A percentile compares a stretch with the other conserved stretches of the same genome.
phyloP scores from a whole-genome alignment of 2,888 invertebrate genomes.

The Cactoblastis cactorum region DNA sequence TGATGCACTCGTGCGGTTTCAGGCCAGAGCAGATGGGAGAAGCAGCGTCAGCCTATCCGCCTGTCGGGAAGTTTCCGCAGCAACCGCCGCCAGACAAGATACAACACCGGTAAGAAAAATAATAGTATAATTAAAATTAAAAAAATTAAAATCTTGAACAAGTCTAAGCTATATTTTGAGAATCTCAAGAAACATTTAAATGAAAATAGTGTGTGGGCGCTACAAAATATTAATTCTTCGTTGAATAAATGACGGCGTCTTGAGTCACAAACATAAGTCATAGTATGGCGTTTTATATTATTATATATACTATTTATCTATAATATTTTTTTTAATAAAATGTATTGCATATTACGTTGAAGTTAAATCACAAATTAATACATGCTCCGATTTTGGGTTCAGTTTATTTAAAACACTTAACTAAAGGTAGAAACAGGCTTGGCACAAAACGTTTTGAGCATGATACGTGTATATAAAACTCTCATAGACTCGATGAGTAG shows the following conservation, averaged over 20 bases:
- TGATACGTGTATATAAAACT: not conserved
- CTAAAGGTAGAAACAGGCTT: not conserved
- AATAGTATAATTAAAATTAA: not conserved
- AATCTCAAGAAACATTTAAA: not conserved
- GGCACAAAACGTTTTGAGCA: not conserved
- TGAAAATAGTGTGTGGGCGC: not conserved
- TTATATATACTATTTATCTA: not conserved
- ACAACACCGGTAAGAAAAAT: conserved; percentile 35
- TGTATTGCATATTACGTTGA: too few species aligned
- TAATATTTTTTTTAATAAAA: too few species aligned
- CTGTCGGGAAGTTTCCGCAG: conserved; percentile 38
- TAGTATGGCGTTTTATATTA: not conserved
- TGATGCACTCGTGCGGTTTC: conserved; percentile 31
- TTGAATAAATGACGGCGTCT: not conserved
- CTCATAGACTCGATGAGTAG: not conserved
- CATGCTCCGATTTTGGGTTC: too few species aligned
- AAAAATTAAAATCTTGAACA: not conserved
- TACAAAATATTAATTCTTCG: not conserved
- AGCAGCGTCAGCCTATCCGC: conserved; percentile 39
- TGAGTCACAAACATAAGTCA: conserved; percentile 2
- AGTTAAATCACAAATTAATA: too few species aligned
- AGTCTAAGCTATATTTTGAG: not conserved
- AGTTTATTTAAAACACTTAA: too few species aligned
- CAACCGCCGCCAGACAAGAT: conserved; percentile 33
- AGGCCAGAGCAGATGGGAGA: conserved; percentile 53